phyloP scores from a whole-genome alignment of 2,113 vertebrate genomes.

The Turdus rufiventris region DNA sequence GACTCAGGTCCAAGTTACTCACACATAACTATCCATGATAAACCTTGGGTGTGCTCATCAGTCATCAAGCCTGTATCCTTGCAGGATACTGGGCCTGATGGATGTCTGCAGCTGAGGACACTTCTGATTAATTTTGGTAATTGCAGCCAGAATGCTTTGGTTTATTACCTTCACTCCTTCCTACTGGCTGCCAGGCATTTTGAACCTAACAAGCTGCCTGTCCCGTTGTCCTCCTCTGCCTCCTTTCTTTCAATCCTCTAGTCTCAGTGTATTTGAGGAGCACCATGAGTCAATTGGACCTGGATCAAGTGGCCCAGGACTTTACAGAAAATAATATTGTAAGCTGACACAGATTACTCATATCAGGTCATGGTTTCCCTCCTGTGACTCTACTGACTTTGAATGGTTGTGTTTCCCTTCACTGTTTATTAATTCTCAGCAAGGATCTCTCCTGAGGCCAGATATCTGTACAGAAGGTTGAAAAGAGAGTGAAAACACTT shows the following conservation, averaged over 20 bases:
- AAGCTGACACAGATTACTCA: background rate
- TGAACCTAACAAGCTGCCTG: background rate
- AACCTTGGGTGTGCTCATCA: background rate
- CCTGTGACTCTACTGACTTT: background rate
- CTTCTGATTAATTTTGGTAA: background rate
- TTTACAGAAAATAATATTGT: background rate
- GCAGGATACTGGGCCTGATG: accelerated
- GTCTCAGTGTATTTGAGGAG: background rate
- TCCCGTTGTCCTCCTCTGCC: background rate
- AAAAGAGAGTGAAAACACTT: background rate
- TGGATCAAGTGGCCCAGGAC: background rate
- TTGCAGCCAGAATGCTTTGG: background rate
- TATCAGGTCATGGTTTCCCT: background rate
- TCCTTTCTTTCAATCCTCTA: background rate
- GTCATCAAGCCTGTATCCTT: background rate
- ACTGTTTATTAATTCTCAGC: background rate
- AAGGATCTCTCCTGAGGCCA: background rate
- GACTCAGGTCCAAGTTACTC: background rate
- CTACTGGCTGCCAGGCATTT: background rate
- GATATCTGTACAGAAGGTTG: background rate
- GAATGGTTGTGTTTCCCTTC: background rate
- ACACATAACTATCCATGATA: background rate
- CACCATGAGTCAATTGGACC: background rate
- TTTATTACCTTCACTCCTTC: background rate
- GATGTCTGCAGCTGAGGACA: background rate